Evolutionary conservation across 2,797 vertebrate genomes (phyloP).

Genomic region (Myotis daubentonii): DNA sequence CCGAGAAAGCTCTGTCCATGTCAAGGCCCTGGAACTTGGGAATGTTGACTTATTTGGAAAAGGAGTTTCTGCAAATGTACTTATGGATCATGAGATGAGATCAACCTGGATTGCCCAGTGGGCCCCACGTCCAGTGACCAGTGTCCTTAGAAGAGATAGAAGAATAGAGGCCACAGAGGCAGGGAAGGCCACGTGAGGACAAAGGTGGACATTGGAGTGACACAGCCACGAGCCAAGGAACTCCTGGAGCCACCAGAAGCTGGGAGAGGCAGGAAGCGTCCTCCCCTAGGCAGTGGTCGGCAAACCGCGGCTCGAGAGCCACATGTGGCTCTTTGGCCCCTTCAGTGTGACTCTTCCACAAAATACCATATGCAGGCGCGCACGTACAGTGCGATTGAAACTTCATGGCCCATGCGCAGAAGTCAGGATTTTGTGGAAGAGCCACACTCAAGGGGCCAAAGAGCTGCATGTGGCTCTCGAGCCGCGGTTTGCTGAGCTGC

Average conservation of each 20-base stretch:
- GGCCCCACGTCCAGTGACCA: background rate
- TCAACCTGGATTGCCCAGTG: background rate
- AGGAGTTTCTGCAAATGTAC: background rate
- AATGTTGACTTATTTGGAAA: background rate
- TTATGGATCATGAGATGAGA: conserved; percentile 2
- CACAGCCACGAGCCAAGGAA: background rate
- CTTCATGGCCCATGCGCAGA: no score
- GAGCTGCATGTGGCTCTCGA: no score
- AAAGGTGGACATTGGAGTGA: background rate
- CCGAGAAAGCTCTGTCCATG: background rate
- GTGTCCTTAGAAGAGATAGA: background rate
- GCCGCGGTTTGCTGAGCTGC: no score
- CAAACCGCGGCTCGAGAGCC: no score
- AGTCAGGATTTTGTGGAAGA: no score
- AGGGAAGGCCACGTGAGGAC: background rate
- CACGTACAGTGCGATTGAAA: no score
- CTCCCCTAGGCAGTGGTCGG: background rate
- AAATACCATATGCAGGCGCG: no score
- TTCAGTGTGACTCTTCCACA: no score
- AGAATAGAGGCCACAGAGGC: background rate
- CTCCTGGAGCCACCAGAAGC: background rate
- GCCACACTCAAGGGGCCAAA: no score
- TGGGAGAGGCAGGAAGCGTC: background rate
- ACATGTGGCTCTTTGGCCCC: no score
- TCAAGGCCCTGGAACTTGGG: background rate